Evolutionary conservation across 2,797 vertebrate genomes (phyloP).

Genomic region (Hemibagrus guttatus): DNA sequence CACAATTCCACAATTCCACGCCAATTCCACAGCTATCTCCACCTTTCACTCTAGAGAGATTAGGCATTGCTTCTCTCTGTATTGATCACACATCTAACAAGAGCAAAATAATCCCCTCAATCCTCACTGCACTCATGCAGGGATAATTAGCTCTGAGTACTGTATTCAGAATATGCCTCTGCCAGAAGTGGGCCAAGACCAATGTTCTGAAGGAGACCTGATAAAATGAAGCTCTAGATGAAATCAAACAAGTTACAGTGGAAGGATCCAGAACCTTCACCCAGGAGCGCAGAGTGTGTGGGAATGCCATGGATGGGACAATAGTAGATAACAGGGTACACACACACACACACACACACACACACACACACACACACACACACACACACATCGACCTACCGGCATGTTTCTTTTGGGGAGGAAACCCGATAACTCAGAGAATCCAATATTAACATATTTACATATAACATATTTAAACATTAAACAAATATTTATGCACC

Average conservation of each 20-base stretch:
- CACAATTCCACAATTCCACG: background rate
- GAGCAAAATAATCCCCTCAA: slow-evolving; percentile 38
- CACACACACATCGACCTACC: background rate
- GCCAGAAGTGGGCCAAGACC: slow-evolving; percentile 32
- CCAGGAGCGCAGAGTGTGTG: background rate
- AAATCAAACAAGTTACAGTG: slow-evolving; percentile 18
- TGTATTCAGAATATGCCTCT: slow-evolving; percentile 49
- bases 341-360: background rate
- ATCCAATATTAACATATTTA: background rate
- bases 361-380: background rate
- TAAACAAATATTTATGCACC: background rate
- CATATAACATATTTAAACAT: background rate
- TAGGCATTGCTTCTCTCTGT: slow-evolving; percentile 33
- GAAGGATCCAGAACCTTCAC: background rate
- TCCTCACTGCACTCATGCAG: slow-evolving; percentile 50
- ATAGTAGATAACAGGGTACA: background rate
- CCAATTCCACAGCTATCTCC: background rate
- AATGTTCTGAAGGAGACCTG: slow-evolving; percentile 17
- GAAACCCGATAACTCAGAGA: background rate
- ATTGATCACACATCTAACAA: slow-evolving; percentile 50
- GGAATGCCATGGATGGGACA: background rate
- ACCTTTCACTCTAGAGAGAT: slow-evolving; percentile 32
- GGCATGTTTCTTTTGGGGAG: background rate
- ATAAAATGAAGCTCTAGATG: slow-evolving; percentile 28
- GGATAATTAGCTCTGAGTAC: slow-evolving; percentile 55